Conservation (phyloP, 2,797 vertebrate species). For the Psittacula echo region DNA sequence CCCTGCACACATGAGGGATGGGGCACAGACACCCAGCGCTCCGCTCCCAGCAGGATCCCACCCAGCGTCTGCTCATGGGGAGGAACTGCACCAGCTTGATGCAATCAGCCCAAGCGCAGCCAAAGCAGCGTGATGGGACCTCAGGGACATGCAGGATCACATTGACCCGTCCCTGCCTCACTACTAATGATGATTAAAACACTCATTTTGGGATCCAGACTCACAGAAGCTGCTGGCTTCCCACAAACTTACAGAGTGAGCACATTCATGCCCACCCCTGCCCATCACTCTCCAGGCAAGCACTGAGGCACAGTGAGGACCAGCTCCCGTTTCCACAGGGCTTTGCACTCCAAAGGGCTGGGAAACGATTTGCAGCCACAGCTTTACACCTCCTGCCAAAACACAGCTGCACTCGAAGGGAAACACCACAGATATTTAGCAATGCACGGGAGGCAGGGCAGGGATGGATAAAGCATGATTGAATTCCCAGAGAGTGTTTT, state of each 20-base stretch:
- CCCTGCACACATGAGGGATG: constrained; percentile 74
- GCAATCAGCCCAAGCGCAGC: not conserved
- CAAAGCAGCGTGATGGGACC: fast-evolving
- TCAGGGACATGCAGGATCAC: not conserved
- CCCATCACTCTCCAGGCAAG: not conserved
- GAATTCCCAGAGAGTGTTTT: not conserved
- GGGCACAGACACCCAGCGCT: not conserved
- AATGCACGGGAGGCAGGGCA: not conserved
- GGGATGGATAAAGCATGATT: not conserved
- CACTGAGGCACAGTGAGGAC: not conserved
- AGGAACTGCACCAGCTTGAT: not conserved
- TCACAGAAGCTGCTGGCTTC: not conserved
- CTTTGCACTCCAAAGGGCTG: not conserved
- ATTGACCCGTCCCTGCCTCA: fast-evolving
- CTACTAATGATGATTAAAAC: fast-evolving
- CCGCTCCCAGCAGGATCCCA: not conserved
- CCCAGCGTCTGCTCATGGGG: fast-evolving
- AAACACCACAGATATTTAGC: not conserved
- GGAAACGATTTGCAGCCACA: not conserved
- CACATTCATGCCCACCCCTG: not conserved
- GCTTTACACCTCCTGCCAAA: not conserved
- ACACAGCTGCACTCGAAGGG: not conserved
- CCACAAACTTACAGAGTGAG: fast-evolving
- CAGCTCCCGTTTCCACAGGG: not conserved
- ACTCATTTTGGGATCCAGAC: not conserved